These are phyloP conservation scores for Falco biarmicus DNA, from an alignment of 2,797 vertebrate genomes.

Conservation along the genomic window DNA sequence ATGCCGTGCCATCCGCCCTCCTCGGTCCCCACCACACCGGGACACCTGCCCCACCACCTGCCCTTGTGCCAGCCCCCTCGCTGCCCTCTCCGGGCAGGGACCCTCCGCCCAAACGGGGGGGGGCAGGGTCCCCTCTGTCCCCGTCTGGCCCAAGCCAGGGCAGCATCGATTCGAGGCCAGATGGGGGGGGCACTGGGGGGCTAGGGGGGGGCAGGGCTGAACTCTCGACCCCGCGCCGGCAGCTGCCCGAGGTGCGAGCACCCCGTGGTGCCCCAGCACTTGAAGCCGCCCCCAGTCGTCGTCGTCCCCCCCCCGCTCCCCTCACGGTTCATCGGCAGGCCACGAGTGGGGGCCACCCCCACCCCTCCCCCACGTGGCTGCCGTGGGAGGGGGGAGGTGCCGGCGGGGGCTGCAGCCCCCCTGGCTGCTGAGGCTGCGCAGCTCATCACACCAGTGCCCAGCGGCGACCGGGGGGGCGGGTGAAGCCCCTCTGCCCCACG, in stretches of 20 bases:
- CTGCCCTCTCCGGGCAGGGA: fast-evolving
- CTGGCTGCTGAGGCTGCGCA: background rate
- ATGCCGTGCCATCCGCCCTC: fast-evolving
- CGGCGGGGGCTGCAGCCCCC: background rate
- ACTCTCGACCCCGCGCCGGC: background rate
- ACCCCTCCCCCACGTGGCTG: background rate
- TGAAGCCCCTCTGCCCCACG: background rate
- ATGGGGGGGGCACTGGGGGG: background rate
- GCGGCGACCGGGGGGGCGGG: fast-evolving
- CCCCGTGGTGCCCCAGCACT: background rate
- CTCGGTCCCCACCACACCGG: fast-evolving
- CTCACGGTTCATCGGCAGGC: constrained; percentile 59
- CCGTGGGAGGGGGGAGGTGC: background rate
- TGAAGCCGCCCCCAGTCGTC: background rate
- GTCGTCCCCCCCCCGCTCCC: background rate
- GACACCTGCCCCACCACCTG: background rate
- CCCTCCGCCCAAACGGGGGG: background rate
- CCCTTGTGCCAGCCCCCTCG: background rate
- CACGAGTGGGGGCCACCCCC: background rate
- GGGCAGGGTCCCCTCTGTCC: background rate
- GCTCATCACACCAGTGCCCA: background rate
- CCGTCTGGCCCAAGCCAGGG: fast-evolving
- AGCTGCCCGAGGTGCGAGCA: background rate
- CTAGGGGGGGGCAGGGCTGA: background rate
- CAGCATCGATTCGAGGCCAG: background rate